A percentile compares a stretch with the other conserved stretches of the same genome.
These are phyloP conservation scores for Drosophila buzzatii DNA, from an alignment of 2,888 invertebrate species.

Conservation along the genomic window DNA sequence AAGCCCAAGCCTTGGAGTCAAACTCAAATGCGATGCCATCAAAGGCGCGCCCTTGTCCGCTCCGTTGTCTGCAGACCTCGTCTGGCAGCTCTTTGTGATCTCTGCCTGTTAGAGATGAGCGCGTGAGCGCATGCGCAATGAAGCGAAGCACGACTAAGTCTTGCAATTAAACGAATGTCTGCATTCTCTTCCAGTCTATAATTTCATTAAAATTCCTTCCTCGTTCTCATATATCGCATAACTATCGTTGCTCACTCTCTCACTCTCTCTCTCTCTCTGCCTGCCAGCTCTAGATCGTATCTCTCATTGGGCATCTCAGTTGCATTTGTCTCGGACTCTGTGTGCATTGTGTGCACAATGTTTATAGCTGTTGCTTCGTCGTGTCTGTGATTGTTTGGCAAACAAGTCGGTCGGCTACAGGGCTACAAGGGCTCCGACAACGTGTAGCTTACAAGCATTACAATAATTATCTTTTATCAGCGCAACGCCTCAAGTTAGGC, in stretches of 20 bases:
- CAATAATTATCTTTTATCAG: conserved; percentile 48
- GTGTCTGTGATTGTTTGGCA: conserved; percentile 50
- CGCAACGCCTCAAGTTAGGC: conserved; percentile 69
- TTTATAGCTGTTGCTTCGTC: conserved; percentile 33
- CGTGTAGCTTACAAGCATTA: conserved; percentile 20
- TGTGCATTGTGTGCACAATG: conserved; percentile 44
- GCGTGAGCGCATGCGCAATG: background rate
- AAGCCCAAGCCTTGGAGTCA: background rate
- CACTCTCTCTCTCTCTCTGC: background rate
- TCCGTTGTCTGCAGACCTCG: conserved; percentile 6
- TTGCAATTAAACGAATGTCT: background rate
- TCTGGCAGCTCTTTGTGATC: conserved; percentile 30
- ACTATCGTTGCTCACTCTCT: conserved; percentile 1
- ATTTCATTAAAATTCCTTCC: background rate
- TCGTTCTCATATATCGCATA: background rate
- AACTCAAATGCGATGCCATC: conserved; percentile 27
- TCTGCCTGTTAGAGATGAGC: conserved; percentile 27
- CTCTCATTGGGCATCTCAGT: conserved; percentile 40
- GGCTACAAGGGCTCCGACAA: conserved; percentile 25
- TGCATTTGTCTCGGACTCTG: conserved; percentile 25
- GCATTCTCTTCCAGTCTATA: background rate
- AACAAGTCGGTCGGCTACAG: conserved; percentile 21
- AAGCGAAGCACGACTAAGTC: background rate
- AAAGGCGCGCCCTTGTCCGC: conserved; percentile 62
- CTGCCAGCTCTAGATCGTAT: conserved; percentile 38